phyloP scores from a whole-genome alignment of 2,888 invertebrate species.

The Lasioglossum leucozonium region DNA sequence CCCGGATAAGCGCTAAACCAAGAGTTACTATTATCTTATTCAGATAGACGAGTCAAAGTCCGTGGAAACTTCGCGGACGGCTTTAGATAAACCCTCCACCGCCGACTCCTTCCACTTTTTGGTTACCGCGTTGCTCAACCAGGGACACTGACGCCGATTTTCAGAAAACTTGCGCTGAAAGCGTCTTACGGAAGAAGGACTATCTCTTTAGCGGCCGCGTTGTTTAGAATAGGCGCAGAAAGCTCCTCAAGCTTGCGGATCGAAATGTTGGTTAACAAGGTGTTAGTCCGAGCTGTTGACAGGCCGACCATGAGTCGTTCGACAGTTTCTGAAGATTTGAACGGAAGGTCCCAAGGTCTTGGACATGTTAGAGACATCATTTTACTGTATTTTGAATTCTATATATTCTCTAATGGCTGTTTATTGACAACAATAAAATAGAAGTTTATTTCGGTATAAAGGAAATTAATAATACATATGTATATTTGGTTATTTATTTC shows the following conservation, averaged over 20 bases:
- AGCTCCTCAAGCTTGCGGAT: neutral
- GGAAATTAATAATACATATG: too few relatives aligned
- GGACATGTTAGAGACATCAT: too few relatives aligned
- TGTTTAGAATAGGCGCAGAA: neutral
- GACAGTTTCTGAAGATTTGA: too few relatives aligned
- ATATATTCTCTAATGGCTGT: too few relatives aligned
- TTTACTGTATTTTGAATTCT: too few relatives aligned
- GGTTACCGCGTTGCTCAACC: neutral
- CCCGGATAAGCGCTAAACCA: conserved; percentile 25
- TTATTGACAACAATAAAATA: too few relatives aligned
- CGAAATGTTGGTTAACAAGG: neutral
- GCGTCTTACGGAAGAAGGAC: neutral
- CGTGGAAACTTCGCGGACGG: conserved; percentile 7
- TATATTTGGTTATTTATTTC: too few relatives aligned
- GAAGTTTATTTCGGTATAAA: too few relatives aligned
- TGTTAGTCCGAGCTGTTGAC: neutral
- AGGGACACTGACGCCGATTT: neutral
- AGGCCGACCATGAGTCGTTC: neutral
- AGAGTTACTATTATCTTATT: conserved; percentile 23
- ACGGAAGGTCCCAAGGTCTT: too few relatives aligned
- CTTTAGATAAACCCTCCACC: neutral
- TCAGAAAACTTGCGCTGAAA: neutral
- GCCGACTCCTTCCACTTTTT: neutral
- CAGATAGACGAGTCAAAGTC: conserved; percentile 12
- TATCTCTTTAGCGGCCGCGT: neutral